Evolutionary conservation across 1,140 invertebrate genomes (phyloP).

Genomic region (Philopotamus ludificatus): DNA sequence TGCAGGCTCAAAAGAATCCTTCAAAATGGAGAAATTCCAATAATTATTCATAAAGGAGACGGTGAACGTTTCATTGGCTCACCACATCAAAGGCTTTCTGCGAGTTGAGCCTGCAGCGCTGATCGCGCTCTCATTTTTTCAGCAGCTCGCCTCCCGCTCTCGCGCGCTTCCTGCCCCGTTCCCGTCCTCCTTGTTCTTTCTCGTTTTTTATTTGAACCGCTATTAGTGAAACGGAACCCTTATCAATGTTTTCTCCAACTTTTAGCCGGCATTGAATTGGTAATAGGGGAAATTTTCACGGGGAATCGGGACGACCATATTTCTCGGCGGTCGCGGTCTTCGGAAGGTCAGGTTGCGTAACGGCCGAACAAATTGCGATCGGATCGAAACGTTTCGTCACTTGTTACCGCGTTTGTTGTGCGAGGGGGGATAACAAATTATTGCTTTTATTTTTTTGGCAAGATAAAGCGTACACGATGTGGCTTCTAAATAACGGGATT

Average conservation of each 20-base stretch:
- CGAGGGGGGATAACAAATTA: too few relatives aligned
- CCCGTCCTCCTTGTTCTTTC: too few relatives aligned
- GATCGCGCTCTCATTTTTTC: slow-evolving; percentile 19
- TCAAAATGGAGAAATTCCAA: slow-evolving; percentile 27
- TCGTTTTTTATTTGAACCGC: slow-evolving; percentile 3
- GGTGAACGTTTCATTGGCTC: not conserved
- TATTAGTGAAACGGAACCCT: slow-evolving; percentile 16
- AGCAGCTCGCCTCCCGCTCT: too few relatives aligned
- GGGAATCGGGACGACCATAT: not conserved
- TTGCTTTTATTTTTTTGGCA: too few relatives aligned
- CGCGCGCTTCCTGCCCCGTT: too few relatives aligned
- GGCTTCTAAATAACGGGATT: too few relatives aligned
- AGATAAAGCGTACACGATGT: too few relatives aligned
- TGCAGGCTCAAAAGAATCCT: slow-evolving; percentile 26
- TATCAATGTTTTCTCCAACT: slow-evolving; percentile 18
- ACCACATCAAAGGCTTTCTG: slow-evolving; percentile 29
- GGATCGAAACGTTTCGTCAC: not conserved
- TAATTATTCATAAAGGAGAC: slow-evolving; percentile 37
- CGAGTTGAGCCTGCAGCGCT: not conserved
- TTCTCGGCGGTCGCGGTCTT: not conserved
- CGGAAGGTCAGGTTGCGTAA: not conserved
- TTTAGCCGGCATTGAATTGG: slow-evolving; percentile 8
- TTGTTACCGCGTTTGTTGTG: too few relatives aligned
- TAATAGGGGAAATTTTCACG: slow-evolving; percentile 19
- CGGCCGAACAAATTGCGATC: not conserved